Conservation (phyloP, 2,888 invertebrate species). For the Caenorhabditis angaria region DNA sequence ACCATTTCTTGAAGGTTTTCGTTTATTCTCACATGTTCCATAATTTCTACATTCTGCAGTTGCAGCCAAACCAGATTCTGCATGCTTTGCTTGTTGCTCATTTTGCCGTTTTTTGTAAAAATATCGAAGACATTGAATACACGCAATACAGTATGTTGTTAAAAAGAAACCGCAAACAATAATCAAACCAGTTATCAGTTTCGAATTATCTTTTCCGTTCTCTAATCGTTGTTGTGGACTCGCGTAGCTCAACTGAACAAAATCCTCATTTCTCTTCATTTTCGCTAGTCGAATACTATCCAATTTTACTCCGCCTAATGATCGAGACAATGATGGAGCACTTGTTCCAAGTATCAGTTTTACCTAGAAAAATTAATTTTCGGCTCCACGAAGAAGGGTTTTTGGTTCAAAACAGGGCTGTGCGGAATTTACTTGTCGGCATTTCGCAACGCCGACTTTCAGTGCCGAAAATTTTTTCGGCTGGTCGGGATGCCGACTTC, state of each 20-base stretch:
- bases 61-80: slow-evolving; percentile 25
- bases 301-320: slow-evolving; percentile 67
- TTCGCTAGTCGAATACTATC: slow-evolving; percentile 54
- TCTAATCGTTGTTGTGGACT: slow-evolving; percentile 26
- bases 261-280: slow-evolving; percentile 28
- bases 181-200: slow-evolving; percentile 42
- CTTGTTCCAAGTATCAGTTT: slow-evolving; percentile 62
- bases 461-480: no score
- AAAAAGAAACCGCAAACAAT: slow-evolving; percentile 49
- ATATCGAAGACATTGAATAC: slow-evolving; percentile 37
- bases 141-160: slow-evolving; percentile 59
- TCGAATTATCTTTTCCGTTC: slow-evolving; percentile 42
- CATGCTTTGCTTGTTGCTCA: slow-evolving; percentile 15
- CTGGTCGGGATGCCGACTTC: no score
- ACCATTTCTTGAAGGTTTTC: slow-evolving; percentile 36
- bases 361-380: slow-evolving; percentile 44
- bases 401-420: no score
- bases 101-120: slow-evolving; percentile 13
- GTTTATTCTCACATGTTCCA: slow-evolving; percentile 29
- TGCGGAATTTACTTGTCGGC: no score
- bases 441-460: no score
- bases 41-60: slow-evolving; percentile 29
- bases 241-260: slow-evolving; percentile 13
- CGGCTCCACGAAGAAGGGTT: not conserved
- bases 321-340: slow-evolving; percentile 61